Conservation (phyloP, 1,140 invertebrate species). For the Aphelenchoides avenae region DNA sequence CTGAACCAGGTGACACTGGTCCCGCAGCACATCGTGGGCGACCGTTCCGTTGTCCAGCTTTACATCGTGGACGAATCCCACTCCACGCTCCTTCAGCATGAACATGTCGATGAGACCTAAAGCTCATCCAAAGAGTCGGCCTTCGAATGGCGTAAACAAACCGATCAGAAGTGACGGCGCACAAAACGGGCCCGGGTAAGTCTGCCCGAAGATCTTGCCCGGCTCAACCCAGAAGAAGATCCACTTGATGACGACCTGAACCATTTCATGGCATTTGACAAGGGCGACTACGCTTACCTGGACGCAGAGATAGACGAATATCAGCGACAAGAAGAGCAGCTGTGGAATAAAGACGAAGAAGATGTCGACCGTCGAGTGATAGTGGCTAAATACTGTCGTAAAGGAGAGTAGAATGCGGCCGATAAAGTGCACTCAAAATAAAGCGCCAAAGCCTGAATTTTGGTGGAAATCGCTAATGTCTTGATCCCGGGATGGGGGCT, state of each 20-base stretch:
- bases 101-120: constrained; percentile 40
- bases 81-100: constrained; percentile 22
- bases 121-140: constrained; percentile 23
- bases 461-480: no score
- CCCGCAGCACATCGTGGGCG: constrained; percentile 23
- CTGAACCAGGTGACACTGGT: constrained; percentile 44
- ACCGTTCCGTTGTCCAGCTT: constrained; percentile 1
- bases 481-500: no score
- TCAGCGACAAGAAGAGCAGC: constrained; percentile 77
- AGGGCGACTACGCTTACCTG: constrained; percentile 19
- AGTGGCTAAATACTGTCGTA: constrained; percentile 39
- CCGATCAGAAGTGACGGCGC: constrained; percentile 68
- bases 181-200: constrained; percentile 59
- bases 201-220: constrained; percentile 57
- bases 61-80: constrained; percentile 25
- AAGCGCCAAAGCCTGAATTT: no score
- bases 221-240: constrained; percentile 67
- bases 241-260: constrained; percentile 85
- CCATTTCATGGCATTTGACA: constrained; percentile 61
- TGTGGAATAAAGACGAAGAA: constrained; percentile 88
- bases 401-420: no score
- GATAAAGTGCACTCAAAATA: no score
- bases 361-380: constrained; percentile 66
- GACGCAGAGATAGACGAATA: constrained; percentile 79
- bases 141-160: constrained; percentile 66